phyloP scores from a whole-genome alignment of 1,140 invertebrate species.

The Nephila pilipes region DNA sequence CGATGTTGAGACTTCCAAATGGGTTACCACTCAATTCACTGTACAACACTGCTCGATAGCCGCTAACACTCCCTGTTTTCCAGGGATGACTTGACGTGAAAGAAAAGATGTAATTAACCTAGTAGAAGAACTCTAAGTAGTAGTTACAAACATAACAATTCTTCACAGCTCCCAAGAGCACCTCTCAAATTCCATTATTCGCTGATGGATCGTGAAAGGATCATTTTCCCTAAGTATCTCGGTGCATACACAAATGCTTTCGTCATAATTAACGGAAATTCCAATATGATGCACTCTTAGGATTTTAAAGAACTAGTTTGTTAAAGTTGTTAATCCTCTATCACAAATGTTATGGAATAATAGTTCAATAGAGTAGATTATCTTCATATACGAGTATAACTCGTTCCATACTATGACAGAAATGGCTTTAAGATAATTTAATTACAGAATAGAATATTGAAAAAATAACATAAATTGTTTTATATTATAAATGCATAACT shows the following conservation, averaged over 20 bases:
- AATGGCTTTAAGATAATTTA: no score
- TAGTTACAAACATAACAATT: background rate
- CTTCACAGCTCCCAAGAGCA: background rate
- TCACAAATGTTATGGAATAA: no score
- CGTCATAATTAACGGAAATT: background rate
- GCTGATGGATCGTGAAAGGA: background rate
- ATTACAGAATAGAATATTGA: no score
- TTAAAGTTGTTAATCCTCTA: background rate
- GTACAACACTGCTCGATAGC: background rate
- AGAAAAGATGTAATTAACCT: slow-evolving; percentile 53
- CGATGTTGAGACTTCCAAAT: slow-evolving; percentile 49
- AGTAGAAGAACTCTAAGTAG: slow-evolving; percentile 41
- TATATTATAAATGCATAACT: no score
- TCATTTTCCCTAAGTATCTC: background rate
- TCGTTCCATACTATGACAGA: no score
- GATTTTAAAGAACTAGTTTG: background rate
- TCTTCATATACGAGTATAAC: no score
- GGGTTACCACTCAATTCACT: slow-evolving; percentile 40
- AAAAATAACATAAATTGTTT: no score
- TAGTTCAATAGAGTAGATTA: no score
- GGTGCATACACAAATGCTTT: background rate
- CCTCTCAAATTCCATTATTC: slow-evolving; percentile 15
- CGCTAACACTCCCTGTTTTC: slow-evolving; percentile 52
- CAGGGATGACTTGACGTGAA: background rate
- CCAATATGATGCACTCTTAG: background rate